These are phyloP conservation scores for Sialis lutaria DNA, from an alignment of 2,888 invertebrate species.

Conservation along the genomic window DNA sequence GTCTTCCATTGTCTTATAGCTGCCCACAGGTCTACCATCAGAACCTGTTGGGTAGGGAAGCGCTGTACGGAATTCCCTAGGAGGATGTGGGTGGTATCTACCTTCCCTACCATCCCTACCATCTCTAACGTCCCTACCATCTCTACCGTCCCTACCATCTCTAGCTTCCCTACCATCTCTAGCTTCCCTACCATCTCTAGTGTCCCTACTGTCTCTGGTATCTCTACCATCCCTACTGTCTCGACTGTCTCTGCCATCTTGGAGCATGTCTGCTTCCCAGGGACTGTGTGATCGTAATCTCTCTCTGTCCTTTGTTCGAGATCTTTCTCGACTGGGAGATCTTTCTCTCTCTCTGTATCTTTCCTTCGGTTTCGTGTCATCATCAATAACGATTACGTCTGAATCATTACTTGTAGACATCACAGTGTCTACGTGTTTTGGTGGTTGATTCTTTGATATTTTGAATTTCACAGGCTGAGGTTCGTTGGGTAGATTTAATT, in stretches of 20 bases:
- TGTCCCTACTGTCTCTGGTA: constrained; percentile 7
- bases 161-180: no score
- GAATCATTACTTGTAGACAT: constrained; percentile 14
- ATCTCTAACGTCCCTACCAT: constrained; percentile 17
- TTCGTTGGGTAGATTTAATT: constrained; percentile 24
- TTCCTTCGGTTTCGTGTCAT: background rate
- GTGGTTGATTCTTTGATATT: constrained; percentile 16
- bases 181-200: no score
- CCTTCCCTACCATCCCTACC: background rate
- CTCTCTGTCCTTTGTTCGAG: constrained; percentile 13
- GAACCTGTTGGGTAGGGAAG: constrained; percentile 27
- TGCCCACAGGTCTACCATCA: constrained; percentile 21
- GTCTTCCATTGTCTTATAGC: constrained; percentile 12
- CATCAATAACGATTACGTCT: constrained; percentile 19
- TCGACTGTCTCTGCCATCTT: constrained; percentile 20
- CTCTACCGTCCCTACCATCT: constrained; percentile 21
- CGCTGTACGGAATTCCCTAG: no score
- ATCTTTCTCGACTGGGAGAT: background rate
- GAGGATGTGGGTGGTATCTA: constrained; percentile 13
- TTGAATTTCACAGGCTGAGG: constrained; percentile 21
- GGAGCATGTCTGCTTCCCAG: constrained; percentile 23
- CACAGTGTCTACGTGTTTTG: constrained; percentile 18
- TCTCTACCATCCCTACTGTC: constrained; percentile 1
- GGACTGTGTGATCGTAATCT: constrained; percentile 21
- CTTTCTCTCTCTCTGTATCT: background rate